phyloP scores from a whole-genome alignment of 2,888 invertebrate species.

The Sisyra terminalis region DNA sequence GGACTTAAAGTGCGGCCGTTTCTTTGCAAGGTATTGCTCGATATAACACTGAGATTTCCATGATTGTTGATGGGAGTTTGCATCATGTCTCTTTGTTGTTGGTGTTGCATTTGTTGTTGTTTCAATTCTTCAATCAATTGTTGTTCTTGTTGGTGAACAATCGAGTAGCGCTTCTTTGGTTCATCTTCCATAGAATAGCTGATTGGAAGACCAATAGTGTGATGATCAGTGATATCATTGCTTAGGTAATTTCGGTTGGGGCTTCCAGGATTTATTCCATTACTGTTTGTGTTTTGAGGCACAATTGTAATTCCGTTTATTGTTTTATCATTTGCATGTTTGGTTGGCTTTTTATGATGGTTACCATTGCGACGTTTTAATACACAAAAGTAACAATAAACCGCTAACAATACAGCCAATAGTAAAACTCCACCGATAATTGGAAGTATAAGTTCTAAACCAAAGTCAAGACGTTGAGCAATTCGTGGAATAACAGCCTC shows the following conservation, averaged over 20 bases:
- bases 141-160: constrained; percentile 29
- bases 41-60: constrained; percentile 22
- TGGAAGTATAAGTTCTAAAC: constrained; percentile 30
- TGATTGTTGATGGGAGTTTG: constrained; percentile 18
- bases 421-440: constrained; percentile 29
- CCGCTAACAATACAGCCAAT: constrained; percentile 25
- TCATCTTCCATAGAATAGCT: constrained; percentile 28
- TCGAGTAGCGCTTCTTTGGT: constrained; percentile 29
- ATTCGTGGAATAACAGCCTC: constrained; percentile 25
- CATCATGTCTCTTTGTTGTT: constrained; percentile 18
- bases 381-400: constrained; percentile 33
- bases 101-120: constrained; percentile 23
- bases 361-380: constrained; percentile 23
- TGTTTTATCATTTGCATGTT: constrained; percentile 23
- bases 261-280: constrained; percentile 15
- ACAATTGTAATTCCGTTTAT: constrained; percentile 28
- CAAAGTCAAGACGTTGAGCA: constrained; percentile 24
- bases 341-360: constrained; percentile 19
- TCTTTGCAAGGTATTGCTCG: constrained; percentile 26
- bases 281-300: constrained; percentile 22
- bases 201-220: constrained; percentile 28
- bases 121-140: constrained; percentile 28
- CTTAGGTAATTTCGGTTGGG: constrained; percentile 18
- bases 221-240: constrained; percentile 24
- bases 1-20: constrained; percentile 31